A percentile compares a stretch with the other conserved stretches of the same genome.
Conservation (phyloP, 2,888 invertebrate species). For the Pycnomerus fuliginosus region DNA sequence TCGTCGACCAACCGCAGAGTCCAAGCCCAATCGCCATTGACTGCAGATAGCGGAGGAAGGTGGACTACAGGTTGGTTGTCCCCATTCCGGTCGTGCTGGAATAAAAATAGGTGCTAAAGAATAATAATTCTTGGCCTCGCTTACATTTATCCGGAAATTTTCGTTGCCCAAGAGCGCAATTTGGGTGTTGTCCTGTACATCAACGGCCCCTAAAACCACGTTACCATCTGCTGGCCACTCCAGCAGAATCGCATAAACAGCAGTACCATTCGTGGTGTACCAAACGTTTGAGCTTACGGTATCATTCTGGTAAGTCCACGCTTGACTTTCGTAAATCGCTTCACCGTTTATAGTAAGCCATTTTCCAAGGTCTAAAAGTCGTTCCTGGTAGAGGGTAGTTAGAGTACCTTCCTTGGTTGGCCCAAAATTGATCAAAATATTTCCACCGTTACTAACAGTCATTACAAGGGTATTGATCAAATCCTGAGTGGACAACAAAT, state of each 20-base stretch:
- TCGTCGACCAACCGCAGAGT: too few relatives aligned
- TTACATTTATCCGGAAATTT: background rate
- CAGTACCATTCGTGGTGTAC: constrained; percentile 38
- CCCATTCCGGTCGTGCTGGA: background rate
- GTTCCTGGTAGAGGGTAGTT: constrained; percentile 81
- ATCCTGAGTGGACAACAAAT: constrained; percentile 68
- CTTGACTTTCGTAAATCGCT: constrained; percentile 75
- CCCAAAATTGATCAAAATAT: constrained; percentile 80
- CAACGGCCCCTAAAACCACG: constrained; percentile 3
- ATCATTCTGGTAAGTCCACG: constrained; percentile 84
- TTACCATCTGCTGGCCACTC: constrained; percentile 65
- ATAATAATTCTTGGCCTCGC: background rate
- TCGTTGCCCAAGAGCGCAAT: background rate
- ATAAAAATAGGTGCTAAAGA: too few relatives aligned
- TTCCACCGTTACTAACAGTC: constrained; percentile 85
- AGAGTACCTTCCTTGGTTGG: constrained; percentile 89
- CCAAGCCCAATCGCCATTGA: background rate
- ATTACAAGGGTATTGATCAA: constrained; percentile 70
- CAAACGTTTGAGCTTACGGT: constrained; percentile 58
- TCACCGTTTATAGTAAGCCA: constrained; percentile 84
- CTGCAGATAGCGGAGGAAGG: background rate
- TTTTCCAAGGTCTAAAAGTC: constrained; percentile 71
- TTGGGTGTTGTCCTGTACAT: background rate
- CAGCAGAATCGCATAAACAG: constrained; percentile 69
- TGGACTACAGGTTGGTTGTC: background rate